These are phyloP conservation scores for Camptogramma bilineatum DNA, from an alignment of 2,888 invertebrate genomes.

Conservation along the genomic window DNA sequence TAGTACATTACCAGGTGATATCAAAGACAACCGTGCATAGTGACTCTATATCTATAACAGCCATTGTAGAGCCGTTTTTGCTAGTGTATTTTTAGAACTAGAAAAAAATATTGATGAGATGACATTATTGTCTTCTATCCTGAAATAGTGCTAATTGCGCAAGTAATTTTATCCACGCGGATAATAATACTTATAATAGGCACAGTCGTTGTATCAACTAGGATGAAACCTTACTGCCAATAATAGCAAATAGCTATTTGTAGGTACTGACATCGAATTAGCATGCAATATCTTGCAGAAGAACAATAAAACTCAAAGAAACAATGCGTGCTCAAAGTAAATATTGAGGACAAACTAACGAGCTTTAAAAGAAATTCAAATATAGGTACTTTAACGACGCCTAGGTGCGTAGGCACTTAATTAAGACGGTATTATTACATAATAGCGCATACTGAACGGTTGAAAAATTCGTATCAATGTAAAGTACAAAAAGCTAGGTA, in stretches of 20 bases:
- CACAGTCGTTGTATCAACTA: too few species aligned
- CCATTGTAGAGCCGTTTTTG: background rate
- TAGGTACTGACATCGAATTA: background rate
- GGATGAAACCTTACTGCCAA: too few species aligned
- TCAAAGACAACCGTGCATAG: background rate
- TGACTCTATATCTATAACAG: background rate
- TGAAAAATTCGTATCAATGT: too few species aligned
- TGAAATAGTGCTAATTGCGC: background rate
- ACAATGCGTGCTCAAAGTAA: background rate
- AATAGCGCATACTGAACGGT: too few species aligned
- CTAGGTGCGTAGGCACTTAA: too few species aligned
- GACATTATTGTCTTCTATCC: background rate
- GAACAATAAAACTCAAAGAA: background rate
- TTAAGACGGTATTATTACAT: too few species aligned
- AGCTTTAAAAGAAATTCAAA: background rate
- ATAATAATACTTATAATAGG: too few species aligned
- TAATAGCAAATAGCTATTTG: too few species aligned
- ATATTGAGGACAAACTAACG: background rate
- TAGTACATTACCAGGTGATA: background rate
- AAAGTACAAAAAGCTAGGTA: too few species aligned
- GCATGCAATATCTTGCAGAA: background rate
- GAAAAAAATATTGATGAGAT: background rate
- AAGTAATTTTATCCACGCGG: background rate
- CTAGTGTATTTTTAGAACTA: slow-evolving; percentile 1
- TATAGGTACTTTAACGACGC: too few species aligned